Conservation (phyloP, 2,888 invertebrate species). For the Liodrosophila aerea region DNA sequence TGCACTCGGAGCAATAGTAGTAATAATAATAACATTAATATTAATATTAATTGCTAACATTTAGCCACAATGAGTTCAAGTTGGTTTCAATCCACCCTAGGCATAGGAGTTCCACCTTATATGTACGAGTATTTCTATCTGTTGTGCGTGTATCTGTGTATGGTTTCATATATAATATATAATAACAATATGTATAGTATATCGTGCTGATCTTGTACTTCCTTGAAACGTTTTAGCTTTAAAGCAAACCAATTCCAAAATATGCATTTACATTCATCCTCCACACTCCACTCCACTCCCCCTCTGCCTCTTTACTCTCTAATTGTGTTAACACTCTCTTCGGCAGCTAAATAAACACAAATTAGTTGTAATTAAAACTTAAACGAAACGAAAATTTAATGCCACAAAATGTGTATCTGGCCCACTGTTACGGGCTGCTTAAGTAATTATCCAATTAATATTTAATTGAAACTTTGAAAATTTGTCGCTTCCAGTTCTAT, state of each 20-base stretch:
- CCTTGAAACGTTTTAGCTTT: constrained; percentile 4
- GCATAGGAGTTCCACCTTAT: background rate
- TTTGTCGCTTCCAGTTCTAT: constrained; percentile 50
- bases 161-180: constrained; percentile 24
- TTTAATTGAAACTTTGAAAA: constrained; percentile 16
- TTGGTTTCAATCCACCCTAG: constrained; percentile 37
- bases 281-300: background rate
- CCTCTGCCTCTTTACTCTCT: constrained; percentile 5
- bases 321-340: constrained; percentile 28
- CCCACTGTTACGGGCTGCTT: constrained; percentile 33
- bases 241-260: constrained; percentile 41
- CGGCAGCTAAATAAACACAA: constrained; percentile 46
- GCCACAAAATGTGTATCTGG: constrained; percentile 33
- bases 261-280: constrained; percentile 35
- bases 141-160: constrained; percentile 23
- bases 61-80: background rate
- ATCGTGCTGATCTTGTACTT: constrained; percentile 7
- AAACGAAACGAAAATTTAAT: constrained; percentile 6
- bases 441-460: constrained; percentile 15
- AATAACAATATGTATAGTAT: constrained; percentile 2
- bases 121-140: constrained; percentile 4
- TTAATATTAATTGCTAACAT: background rate
- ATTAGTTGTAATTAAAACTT: constrained; percentile 16
- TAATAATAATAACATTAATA: constrained; percentile 5
- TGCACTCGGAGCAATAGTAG: constrained; percentile 22